Evolutionary conservation across 2,113 vertebrate genomes (phyloP).

Genomic region (Oreochromis spilurus): DNA sequence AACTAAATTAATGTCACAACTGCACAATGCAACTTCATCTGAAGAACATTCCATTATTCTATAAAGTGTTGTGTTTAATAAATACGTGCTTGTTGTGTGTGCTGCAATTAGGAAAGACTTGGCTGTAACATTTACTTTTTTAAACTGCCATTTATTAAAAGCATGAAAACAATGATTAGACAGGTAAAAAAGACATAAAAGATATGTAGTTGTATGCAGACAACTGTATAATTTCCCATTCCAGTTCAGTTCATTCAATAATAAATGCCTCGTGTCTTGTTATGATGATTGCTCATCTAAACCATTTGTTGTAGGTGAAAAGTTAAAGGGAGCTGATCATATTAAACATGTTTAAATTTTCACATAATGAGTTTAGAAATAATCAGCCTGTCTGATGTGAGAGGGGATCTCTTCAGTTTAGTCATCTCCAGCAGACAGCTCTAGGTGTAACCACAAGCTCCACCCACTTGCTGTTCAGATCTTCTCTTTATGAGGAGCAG

Average conservation of each 20-base stretch:
- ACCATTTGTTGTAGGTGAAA: background rate
- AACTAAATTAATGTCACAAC: background rate
- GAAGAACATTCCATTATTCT: background rate
- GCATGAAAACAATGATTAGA: background rate
- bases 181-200: background rate
- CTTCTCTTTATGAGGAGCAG: background rate
- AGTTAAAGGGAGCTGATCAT: background rate
- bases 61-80: background rate
- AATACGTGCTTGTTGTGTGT: background rate
- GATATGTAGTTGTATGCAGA: background rate
- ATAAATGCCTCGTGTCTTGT: background rate
- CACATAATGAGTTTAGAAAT: background rate
- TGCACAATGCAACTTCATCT: background rate
- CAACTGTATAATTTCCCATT: background rate
- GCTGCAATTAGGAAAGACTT: background rate
- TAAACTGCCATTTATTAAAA: background rate
- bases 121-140: background rate
- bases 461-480: background rate
- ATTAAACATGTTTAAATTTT: background rate
- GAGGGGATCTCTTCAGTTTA: background rate
- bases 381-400: background rate
- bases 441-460: background rate
- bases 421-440: background rate
- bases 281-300: background rate
- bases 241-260: background rate